These are phyloP conservation scores for Sarcophaga rosellei DNA, from an alignment of 2,888 invertebrate species.

Conservation along the genomic window DNA sequence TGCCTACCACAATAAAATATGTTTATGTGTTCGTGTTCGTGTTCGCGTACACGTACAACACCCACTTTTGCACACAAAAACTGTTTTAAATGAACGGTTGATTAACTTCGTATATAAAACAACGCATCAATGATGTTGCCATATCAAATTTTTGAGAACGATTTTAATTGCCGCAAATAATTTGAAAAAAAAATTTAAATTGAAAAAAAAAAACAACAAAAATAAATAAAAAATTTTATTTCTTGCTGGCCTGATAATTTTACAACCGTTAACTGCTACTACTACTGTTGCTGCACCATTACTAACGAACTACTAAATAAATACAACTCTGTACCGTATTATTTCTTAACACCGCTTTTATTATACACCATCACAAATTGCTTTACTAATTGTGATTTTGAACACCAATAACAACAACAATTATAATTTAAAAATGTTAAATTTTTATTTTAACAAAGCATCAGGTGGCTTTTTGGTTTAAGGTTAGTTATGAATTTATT, in stretches of 20 bases:
- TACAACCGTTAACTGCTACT: slow-evolving; percentile 13
- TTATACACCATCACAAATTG: slow-evolving; percentile 41
- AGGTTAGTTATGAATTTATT: slow-evolving; percentile 86
- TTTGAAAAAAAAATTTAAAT: neutral
- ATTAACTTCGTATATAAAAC: neutral
- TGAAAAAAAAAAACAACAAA: neutral
- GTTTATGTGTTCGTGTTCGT: neutral
- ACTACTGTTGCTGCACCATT: neutral
- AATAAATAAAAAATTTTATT: slow-evolving; percentile 26
- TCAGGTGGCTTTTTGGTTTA: slow-evolving; percentile 95
- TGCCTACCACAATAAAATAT: slow-evolving; percentile 5
- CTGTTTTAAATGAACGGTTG: too few relatives aligned
- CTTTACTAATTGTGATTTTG: slow-evolving; percentile 70
- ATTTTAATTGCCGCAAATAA: neutral
- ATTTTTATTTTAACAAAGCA: slow-evolving; percentile 38
- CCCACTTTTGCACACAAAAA: neutral
- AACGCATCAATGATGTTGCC: slow-evolving; percentile 46
- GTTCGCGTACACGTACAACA: neutral
- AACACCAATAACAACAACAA: slow-evolving; percentile 27
- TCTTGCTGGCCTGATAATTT: slow-evolving; percentile 43
- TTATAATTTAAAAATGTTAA: neutral
- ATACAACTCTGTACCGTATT: slow-evolving; percentile 27
- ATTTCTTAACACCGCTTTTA: slow-evolving; percentile 21
- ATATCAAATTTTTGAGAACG: slow-evolving; percentile 22
- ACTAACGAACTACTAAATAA: slow-evolving; percentile 13